A percentile compares a stretch with the other conserved stretches of the same genome.
Conservation (phyloP, 2,888 invertebrate genomes). For the Orchestes rusci region DNA sequence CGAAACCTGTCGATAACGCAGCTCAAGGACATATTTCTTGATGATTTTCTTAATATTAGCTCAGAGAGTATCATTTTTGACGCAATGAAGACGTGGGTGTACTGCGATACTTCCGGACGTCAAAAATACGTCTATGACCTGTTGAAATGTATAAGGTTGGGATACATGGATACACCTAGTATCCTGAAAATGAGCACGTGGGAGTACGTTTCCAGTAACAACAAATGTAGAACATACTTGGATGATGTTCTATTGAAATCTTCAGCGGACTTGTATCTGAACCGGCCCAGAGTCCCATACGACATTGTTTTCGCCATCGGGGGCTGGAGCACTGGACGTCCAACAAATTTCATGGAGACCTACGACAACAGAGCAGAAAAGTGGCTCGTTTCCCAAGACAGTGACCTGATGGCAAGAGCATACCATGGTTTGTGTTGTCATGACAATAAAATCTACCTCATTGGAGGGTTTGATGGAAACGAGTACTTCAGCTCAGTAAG, state of each 20-base stretch:
- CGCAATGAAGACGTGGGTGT: conserved; percentile 65
- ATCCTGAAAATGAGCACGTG: conserved; percentile 31
- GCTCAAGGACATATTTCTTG: conserved; percentile 55
- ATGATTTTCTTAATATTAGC: conserved; percentile 66
- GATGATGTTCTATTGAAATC: conserved; percentile 26
- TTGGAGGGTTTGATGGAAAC: conserved; percentile 69
- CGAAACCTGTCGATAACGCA: conserved; percentile 54
- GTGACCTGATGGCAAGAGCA: conserved; percentile 57
- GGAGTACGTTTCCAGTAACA: conserved; percentile 28
- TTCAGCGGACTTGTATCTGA: conserved; percentile 26
- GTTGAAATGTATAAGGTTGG: conserved; percentile 50
- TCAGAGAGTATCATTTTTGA: conserved; percentile 70
- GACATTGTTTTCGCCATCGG: conserved; percentile 77
- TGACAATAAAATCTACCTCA: conserved; percentile 19
- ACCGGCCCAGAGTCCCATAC: conserved; percentile 62
- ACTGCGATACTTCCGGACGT: conserved; percentile 51
- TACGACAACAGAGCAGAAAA: conserved; percentile 72
- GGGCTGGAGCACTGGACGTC: conserved; percentile 80
- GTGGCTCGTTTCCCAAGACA: conserved; percentile 66
- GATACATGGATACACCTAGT: conserved; percentile 46
- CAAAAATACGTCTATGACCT: conserved; percentile 49
- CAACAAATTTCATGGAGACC: conserved; percentile 71
- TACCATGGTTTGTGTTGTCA: conserved; percentile 50
- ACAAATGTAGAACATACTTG: conserved; percentile 36
- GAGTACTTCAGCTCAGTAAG: conserved; percentile 72